Conservation (phyloP, 2,113 vertebrate species). For the Cheilinus undulatus region DNA sequence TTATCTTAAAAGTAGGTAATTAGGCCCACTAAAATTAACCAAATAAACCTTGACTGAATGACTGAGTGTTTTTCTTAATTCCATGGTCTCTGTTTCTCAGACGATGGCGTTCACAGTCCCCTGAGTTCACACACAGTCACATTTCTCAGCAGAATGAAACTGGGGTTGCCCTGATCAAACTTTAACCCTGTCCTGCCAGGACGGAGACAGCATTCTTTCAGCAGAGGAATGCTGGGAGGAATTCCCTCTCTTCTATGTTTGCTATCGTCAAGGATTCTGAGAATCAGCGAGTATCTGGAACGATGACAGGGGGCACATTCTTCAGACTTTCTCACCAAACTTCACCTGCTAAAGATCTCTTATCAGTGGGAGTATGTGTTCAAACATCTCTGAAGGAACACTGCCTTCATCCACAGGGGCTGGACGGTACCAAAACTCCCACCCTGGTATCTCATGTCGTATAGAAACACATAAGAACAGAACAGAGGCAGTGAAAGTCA, state of each 20-base stretch:
- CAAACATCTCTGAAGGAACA: no score
- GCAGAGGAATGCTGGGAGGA: conserved; percentile 65
- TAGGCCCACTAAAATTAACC: no score
- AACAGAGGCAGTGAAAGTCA: no score
- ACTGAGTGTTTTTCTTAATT: no score
- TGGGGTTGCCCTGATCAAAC: conserved; percentile 2
- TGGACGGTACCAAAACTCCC: no score
- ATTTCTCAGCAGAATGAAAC: conserved; percentile 24
- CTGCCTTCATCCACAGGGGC: no score
- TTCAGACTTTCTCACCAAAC: background rate
- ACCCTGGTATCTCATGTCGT: no score
- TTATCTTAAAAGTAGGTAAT: no score
- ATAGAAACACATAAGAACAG: no score
- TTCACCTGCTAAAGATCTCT: background rate
- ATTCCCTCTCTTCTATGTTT: background rate
- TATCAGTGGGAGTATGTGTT: no score
- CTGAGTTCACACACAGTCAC: conserved; percentile 28
- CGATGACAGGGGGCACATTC: background rate
- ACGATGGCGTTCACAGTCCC: background rate
- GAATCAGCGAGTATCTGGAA: background rate
- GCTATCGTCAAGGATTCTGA: conserved; percentile 36
- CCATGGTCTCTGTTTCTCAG: no score
- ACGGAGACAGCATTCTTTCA: conserved; percentile 63
- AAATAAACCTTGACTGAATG: no score
- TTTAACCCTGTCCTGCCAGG: conserved; percentile 3